Evolutionary conservation across 2,113 vertebrate species (phyloP).

Genomic region (Anarhynchus alexandrinus): DNA sequence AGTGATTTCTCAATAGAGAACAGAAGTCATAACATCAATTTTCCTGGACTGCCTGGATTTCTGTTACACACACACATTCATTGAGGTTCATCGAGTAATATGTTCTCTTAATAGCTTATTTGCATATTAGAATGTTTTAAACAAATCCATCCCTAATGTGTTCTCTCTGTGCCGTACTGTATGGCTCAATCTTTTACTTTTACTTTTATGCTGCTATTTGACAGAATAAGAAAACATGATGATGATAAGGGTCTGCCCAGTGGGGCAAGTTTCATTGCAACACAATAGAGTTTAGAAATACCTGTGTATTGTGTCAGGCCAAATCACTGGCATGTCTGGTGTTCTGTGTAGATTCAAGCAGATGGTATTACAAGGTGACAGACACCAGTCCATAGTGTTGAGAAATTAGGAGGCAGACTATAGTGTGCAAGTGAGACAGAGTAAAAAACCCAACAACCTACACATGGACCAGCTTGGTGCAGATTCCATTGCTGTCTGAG

Average conservation of each 20-base stretch:
- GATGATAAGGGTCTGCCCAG: background rate
- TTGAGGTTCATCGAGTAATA: background rate
- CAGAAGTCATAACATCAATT: background rate
- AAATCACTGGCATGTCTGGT: background rate
- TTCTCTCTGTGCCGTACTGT: background rate
- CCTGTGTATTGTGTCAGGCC: background rate
- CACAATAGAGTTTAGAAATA: background rate
- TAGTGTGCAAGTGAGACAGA: background rate
- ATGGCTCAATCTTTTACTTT: background rate
- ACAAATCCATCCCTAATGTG: background rate
- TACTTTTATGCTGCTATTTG: background rate
- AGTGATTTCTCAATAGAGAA: background rate
- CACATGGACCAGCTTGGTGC: background rate
- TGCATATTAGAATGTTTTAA: background rate
- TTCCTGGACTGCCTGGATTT: background rate
- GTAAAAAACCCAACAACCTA: background rate
- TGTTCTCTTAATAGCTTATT: background rate
- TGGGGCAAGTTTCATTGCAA: background rate
- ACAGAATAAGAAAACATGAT: background rate
- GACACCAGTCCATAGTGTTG: background rate
- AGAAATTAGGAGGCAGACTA: background rate
- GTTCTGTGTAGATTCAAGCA: background rate
- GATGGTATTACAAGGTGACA: background rate
- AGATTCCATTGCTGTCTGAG: background rate
- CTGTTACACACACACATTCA: background rate